These are phyloP conservation scores for Eulemur coronatus DNA, from an alignment of 2,797 vertebrate genomes.

Conservation along the genomic window DNA sequence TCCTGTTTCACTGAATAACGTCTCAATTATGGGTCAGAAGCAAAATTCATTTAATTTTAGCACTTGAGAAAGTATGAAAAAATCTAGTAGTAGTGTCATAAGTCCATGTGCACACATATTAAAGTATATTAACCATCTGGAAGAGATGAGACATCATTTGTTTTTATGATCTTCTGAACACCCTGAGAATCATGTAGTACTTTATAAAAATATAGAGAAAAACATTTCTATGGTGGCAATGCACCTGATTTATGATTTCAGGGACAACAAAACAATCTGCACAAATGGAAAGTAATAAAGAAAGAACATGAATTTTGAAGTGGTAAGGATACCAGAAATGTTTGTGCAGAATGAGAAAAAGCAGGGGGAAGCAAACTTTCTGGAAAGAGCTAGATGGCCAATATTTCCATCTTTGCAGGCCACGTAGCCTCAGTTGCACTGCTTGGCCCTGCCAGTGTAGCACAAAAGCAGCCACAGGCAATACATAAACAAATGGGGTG, in stretches of 20 bases:
- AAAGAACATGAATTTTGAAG: not conserved
- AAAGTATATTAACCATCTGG: not conserved
- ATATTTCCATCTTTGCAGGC: not conserved
- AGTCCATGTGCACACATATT: not conserved
- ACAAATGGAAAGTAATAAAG: slow-evolving; percentile 30
- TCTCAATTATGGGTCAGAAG: slow-evolving; percentile 3
- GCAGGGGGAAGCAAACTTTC: not conserved
- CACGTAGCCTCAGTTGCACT: not conserved
- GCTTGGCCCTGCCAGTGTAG: not conserved
- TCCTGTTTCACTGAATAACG: slow-evolving; percentile 20
- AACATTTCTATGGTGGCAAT: not conserved
- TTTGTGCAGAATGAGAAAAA: not conserved
- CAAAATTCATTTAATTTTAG: slow-evolving; percentile 44
- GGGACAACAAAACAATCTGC: slow-evolving; percentile 37
- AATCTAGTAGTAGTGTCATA: not conserved
- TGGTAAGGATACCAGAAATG: slow-evolving; percentile 6
- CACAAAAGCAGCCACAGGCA: not conserved
- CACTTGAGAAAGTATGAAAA: not conserved
- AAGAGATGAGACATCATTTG: not conserved
- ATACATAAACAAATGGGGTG: not conserved
- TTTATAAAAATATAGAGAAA: not conserved
- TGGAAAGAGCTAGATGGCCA: not conserved
- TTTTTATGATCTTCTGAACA: slow-evolving; percentile 32
- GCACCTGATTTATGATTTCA: slow-evolving; percentile 7
- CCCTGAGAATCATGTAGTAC: not conserved